Evolutionary conservation across 1,140 invertebrate genomes (phyloP), one percentile per base, ranked within the genome.

Genomic region (Notospermus geniculatus): DNA sequence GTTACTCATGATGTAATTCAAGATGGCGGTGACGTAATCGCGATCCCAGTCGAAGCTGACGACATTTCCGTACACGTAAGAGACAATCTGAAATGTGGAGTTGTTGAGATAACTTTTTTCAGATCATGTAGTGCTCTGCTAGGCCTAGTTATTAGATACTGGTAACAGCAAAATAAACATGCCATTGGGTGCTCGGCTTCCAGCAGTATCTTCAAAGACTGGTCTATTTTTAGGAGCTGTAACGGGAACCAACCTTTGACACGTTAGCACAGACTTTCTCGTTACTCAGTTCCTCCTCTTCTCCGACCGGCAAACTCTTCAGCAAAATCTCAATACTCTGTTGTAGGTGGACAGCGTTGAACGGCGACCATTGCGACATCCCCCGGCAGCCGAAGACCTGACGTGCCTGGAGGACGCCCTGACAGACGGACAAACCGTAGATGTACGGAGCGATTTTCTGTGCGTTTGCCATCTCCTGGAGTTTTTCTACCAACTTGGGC

Each of bases 311-410:
- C n/a, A n/a, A n/a, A n/a, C 28, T 60, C 62, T 15, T 68, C 64
- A 17, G 67, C 62, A 75, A 59, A 22, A 71, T 58, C n/a, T 68
- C 57, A n/a, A 77, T 61, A 46, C 70, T 71, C 36, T 73, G 70
- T 36, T 62, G 55, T 2, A 76, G 69, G 63, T 79, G 75, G 19
- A 69, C 66, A 0, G 52, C 54, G 17, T 64, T 68, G 54, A 77
- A 71, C 9, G 77, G 75, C 57, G 75, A 78, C 71, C 70, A 79
- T 57, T 75, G 74, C 36, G 62, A 71, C 11, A 78, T 62, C 13
- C 76, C 77, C 27, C 71, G 68, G 36, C 70, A 65, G 41, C 75
- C 78, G 62, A 77, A 78, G 60, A 77, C 59, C 55, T 78, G 75
- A 2, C 75, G 57, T 2, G 74, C 68, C 27, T 63, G 54, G 29